Evolutionary conservation across 2,888 invertebrate species (phyloP), one percentile per base, ranked within the genome.

Genomic region (Creontiades dilutus): DNA sequence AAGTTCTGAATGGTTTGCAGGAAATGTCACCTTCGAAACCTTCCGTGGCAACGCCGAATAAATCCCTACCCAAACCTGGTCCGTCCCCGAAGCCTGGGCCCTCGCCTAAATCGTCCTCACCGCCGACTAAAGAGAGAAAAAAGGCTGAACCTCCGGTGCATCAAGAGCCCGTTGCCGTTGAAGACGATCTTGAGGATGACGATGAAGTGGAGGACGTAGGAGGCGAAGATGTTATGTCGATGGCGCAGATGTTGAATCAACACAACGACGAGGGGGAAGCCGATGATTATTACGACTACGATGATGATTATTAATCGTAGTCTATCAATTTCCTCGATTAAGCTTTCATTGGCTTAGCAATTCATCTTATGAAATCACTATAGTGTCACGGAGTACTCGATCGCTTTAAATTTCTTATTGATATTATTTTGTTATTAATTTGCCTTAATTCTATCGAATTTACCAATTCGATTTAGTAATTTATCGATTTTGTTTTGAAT

Each of bases 221-320:
- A 13, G 92, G 89, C 68, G 91, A 91, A n/a, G 90, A 82, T 75
- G 90, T 91, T 13, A 93, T 94, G 92, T 93, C 94, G 3, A 93
- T 94, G 37, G 92, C 93, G 86, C 93, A 94, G 91, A 93, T 94
- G 93, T 92, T 94, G 90, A 93, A 93, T 75, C 93, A 94, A 57
- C 96, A 95, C 92, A 94, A 95, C 90, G 95, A 95, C 19, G 95
- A 95, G 0, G 95, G 95, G 27, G 95, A 95, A 0, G 95, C 95
- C 47, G 95, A 95, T 12, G 95, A 95, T 82, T 96, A 95, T 91
- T 94, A 94, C 91, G 94, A 94, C 86, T 96, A 96, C 89, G 96
- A 96, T 91, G 96, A 96, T 90, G 95, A 95, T 92, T 94, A 94
- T 86, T 90, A 37, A 89, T 68, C 11, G 3, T 57, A 23, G 27